Base-by-base conservation (phyloP, 2,888 invertebrate species). In the Mythimna albipuncta region DNA sequence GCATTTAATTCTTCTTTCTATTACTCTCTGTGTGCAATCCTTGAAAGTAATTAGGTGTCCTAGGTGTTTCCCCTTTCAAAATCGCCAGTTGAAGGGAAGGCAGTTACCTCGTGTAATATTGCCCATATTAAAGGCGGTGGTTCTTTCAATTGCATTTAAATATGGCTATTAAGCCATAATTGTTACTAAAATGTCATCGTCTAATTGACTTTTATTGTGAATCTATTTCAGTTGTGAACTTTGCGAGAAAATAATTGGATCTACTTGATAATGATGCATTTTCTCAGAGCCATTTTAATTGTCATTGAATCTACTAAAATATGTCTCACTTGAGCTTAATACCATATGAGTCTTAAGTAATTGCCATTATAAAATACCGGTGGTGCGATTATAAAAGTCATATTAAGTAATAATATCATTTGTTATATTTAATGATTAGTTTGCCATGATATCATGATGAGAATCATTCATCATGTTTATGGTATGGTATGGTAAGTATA, bases 221-320 rank as follows among this genome's bases (percentile, higher is more conserved):
- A 55, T 78, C 13, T 78, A 78, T 55, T 78, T 74, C 47, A 78
- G 21, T 3, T 11, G 5, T 74, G 74, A 78, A 47, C 72, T 75
- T 74, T 78, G 41, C 4, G 0, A 16, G 54, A 9, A 19, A 78
- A 61, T 74, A 74, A 78, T 78, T 47, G 74, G 11, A 13, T 6
- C 9, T 47, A 47, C 6, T 69, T 54, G 6, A 61, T 80, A 74
- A 62, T 66, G 47, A 59, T 47, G 41, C 75, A 41, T 81, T 77
- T 66, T 65, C 66, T 62, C 66, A 80, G 9, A 75, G 52, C 10
- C 21, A 47, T 38, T 55, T 26, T 50, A 26, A 62, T 41, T 0
- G 44, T 47, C 16, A 50, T 50, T 59, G 35, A 32, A 11, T 38
- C 38, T 44, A 35, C 52, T 11, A 21, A 57, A 55, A 74, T 62